Evolutionary conservation across 2,888 invertebrate genomes (phyloP), one percentile per base, ranked within the genome.

Genomic region (Chydorus sphaericus): DNA sequence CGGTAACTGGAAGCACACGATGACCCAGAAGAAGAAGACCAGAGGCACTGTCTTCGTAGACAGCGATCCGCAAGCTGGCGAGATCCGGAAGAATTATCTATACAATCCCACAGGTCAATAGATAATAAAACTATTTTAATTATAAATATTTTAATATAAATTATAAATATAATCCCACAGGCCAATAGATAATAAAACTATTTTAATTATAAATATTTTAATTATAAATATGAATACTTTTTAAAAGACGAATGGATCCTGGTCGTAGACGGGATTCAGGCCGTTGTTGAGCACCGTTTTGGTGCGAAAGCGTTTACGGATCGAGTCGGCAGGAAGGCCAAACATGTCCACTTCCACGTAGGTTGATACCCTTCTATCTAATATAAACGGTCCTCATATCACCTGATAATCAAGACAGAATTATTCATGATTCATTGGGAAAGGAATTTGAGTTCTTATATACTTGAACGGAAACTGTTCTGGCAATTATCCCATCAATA

Each of bases 281-380:
- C 89, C 91, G 69, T 97, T 97, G 65, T 84, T 85, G 2, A 83
- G 81, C 16, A 89, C 85, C 55, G 85, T 84, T 69, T 85, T 83
- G 0, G 96, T 96, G 59, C 84, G 78, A 72, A 90, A 94, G 74
- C 82, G 82, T 77, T 89, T 89, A 53, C 94, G 78, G 30, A 92
- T 90, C 0, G 94, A 96, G 69, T 97, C 96, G 0, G 94, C 93
- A 0, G 96, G 94, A 59, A 97, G 73, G 0, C 96, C 96, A 69
- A 86, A 96, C 93, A 97, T 93, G 69, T 97, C 94, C 57, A 94
- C 93, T 70, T 97, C 96, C 1, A 97, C 91, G 67, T 89, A 96
- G 0, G 92, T 92, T 37, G 92, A 89, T 54, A 88, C 83, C 57
- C 90, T 79, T 70, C 89, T 90, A 67, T 94, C 93, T 4, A 88